These are phyloP conservation scores for Meloidogyne hapla DNA, from an alignment of 1,140 invertebrate genomes.

Conservation along the genomic window DNA sequence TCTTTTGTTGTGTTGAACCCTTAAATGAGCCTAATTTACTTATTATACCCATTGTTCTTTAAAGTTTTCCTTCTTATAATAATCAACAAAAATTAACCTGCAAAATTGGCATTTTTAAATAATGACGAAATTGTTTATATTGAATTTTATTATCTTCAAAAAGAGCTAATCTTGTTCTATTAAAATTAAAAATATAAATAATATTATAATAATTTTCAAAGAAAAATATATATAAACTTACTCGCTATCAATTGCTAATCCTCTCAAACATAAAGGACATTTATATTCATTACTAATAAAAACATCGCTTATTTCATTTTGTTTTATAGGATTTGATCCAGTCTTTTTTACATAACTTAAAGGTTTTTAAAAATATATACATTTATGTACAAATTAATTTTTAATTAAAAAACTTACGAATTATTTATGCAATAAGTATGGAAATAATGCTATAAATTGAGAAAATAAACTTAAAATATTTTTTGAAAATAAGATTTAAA, in stretches of 20 bases:
- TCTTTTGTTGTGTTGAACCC: too few species aligned
- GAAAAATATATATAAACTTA: neutral
- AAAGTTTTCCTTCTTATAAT: too few species aligned
- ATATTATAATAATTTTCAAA: too few species aligned
- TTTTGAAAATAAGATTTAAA: too few species aligned
- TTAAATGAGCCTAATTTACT: too few species aligned
- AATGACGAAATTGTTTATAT: neutral
- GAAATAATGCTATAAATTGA: neutral
- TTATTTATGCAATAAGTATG: neutral
- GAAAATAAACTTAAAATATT: too few species aligned
- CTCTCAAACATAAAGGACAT: neutral
- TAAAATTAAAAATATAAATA: neutral
- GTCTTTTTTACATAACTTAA: neutral
- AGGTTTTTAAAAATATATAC: neutral
- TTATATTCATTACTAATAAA: slow-evolving; percentile 1
- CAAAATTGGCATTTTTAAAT: slow-evolving; percentile 1
- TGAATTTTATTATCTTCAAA: neutral
- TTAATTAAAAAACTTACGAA: neutral
- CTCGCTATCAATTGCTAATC: neutral
- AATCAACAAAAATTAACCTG: neutral
- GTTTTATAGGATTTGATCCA: neutral
- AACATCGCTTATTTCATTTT: neutral
- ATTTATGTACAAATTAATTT: neutral
- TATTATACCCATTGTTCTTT: too few species aligned
- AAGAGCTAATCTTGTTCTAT: neutral